Conservation (phyloP, 2,113 vertebrate genomes). For the Cephalopterus ornatus region DNA sequence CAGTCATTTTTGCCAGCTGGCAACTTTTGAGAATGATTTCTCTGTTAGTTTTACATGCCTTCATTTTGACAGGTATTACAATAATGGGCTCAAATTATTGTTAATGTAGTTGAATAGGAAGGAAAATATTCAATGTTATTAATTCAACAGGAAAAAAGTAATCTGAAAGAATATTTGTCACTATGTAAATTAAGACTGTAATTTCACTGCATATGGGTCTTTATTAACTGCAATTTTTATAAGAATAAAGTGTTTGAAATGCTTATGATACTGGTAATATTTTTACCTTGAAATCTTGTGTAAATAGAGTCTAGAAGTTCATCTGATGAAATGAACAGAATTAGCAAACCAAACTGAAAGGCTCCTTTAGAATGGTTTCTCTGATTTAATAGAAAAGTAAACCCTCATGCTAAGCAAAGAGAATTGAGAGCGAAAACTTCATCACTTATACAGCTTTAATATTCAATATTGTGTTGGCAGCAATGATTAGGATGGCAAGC, state of each 20-base stretch:
- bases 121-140: background rate
- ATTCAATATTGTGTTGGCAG: background rate
- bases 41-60: background rate
- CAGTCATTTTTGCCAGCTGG: background rate
- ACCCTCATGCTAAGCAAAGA: background rate
- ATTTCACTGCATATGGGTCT: background rate
- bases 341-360: background rate
- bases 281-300: background rate
- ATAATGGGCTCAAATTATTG: background rate
- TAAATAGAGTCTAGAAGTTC: background rate
- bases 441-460: background rate
- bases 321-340: background rate
- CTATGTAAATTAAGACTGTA: background rate
- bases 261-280: background rate
- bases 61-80: background rate
- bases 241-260: background rate
- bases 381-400: background rate
- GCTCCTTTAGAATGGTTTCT: background rate
- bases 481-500: background rate
- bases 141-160: background rate
- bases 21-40: background rate
- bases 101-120: conserved; percentile 6
- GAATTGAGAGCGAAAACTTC: background rate
- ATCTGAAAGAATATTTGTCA: background rate
- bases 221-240: background rate